Conservation (phyloP, 2,888 invertebrate genomes). For the Brachypterus glaber region DNA sequence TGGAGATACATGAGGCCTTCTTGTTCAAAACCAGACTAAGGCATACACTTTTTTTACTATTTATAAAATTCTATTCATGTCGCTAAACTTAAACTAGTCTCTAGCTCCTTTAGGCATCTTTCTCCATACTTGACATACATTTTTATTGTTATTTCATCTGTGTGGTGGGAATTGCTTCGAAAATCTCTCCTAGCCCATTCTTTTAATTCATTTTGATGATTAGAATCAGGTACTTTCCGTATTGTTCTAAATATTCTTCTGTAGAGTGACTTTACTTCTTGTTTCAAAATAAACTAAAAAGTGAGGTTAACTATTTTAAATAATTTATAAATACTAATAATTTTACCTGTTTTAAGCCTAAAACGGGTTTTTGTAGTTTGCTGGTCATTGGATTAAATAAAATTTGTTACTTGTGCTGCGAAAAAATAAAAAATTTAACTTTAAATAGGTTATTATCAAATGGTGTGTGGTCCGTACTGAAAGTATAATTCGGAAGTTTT, state of each 20-base stretch:
- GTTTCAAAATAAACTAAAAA: conserved; percentile 67
- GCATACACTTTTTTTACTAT: not conserved
- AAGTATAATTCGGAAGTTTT: too few relatives aligned
- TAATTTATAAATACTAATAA: conserved; percentile 4
- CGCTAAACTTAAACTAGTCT: conserved; percentile 53
- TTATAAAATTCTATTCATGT: conserved; percentile 36
- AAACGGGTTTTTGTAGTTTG: conserved; percentile 26
- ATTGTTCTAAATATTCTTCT: conserved; percentile 61
- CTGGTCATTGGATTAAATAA: too few relatives aligned
- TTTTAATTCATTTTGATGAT: conserved; percentile 53
- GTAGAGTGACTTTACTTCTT: conserved; percentile 69
- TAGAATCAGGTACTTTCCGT: conserved; percentile 53
- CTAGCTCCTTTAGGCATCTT: conserved; percentile 58
- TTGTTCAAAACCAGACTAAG: not conserved
- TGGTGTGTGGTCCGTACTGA: too few relatives aligned
- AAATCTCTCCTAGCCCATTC: conserved; percentile 71
- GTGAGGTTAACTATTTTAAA: conserved; percentile 9
- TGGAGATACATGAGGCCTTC: too few relatives aligned
- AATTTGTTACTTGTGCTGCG: too few relatives aligned
- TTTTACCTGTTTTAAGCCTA: conserved; percentile 54
- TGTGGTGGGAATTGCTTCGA: conserved; percentile 56
- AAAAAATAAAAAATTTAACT: too few relatives aligned
- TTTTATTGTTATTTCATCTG: conserved; percentile 65
- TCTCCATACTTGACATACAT: conserved; percentile 60
- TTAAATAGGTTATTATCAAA: too few relatives aligned